phyloP scores from a whole-genome alignment of 2,797 vertebrate species.

The Thripadectes ignobilis region DNA sequence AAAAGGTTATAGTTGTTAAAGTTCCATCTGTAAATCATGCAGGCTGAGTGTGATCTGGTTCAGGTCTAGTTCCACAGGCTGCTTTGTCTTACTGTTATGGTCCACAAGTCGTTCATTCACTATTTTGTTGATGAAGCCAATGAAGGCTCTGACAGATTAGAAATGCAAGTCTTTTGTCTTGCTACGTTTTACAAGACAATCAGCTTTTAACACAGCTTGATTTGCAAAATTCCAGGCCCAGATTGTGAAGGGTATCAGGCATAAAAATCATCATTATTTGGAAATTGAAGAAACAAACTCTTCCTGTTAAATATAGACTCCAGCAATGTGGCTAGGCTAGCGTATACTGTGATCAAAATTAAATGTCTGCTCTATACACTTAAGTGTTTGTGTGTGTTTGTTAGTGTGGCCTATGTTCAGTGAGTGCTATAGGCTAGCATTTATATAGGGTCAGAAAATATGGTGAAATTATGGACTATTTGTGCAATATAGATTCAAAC shows the following conservation, averaged over 20 bases:
- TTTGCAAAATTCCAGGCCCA: neutral
- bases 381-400: neutral
- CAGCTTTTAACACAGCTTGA: neutral
- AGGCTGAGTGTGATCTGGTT: neutral
- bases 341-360: neutral
- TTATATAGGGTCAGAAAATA: neutral
- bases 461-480: neutral
- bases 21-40: neutral
- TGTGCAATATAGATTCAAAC: neutral
- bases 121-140: neutral
- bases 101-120: neutral
- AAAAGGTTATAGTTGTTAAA: neutral
- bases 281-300: neutral
- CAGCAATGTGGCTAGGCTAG: neutral
- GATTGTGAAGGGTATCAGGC: neutral
- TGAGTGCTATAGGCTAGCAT: neutral
- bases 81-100: neutral
- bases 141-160: neutral
- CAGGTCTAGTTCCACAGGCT: neutral
- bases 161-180: neutral
- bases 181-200: neutral
- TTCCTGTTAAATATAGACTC: accelerated
- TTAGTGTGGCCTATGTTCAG: neutral
- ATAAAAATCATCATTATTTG: neutral
- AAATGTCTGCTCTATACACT: neutral